These are phyloP conservation scores for Procambarus clarkii DNA, from an alignment of 1,140 invertebrate species.

Conservation along the genomic window DNA sequence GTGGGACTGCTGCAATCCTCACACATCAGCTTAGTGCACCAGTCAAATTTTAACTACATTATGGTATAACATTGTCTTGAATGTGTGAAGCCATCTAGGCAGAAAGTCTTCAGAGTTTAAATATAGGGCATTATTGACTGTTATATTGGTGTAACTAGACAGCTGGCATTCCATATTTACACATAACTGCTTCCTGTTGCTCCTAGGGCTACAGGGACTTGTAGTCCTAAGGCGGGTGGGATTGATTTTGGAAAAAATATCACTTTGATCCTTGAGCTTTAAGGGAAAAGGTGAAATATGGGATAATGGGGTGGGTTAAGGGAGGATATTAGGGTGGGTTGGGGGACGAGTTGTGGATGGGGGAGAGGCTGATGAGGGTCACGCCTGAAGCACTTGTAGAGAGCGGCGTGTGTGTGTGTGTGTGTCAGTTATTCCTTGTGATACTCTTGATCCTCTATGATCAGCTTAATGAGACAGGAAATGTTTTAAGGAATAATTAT, in stretches of 20 bases:
- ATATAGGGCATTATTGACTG: slow-evolving; percentile 1
- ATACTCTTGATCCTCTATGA: slow-evolving; percentile 66
- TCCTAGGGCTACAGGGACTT: not conserved
- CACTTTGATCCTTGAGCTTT: slow-evolving; percentile 20
- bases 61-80: not conserved
- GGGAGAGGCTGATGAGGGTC: slow-evolving; percentile 37
- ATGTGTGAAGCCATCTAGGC: not conserved
- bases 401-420: slow-evolving; percentile 12
- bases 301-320: not conserved
- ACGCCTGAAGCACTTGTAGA: slow-evolving; percentile 29
- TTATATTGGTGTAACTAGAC: slow-evolving; percentile 5
- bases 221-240: slow-evolving; percentile 3
- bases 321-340: not conserved
- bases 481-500: slow-evolving; percentile 70
- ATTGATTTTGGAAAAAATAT: not conserved
- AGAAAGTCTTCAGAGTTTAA: not conserved
- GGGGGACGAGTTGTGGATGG: not conserved
- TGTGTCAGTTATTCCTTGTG: slow-evolving; percentile 63
- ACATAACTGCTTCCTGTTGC: slow-evolving; percentile 16
- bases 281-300: not conserved
- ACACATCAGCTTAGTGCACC: slow-evolving; percentile 11
- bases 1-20: slow-evolving; percentile 1
- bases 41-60: not conserved
- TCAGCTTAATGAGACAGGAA: slow-evolving; percentile 70
- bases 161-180: slow-evolving; percentile 19